Base-by-base conservation (phyloP, 2,113 vertebrate genomes). In the Oreochromis aureus region DNA sequence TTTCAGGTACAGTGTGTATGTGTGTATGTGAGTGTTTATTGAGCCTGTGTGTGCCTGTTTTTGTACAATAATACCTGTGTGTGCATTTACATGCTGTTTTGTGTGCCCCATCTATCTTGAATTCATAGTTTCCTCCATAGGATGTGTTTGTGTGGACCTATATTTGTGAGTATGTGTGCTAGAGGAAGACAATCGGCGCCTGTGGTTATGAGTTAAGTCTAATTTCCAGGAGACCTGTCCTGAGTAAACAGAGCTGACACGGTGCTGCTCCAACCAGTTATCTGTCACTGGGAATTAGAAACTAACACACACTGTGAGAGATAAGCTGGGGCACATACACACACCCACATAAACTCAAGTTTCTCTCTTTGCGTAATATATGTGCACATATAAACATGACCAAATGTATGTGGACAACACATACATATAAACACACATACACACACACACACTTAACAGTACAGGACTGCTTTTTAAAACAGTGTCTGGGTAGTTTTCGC, bases 221-320 rank as follows among this genome's bases (percentile, higher is more conserved):
- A 95, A 93, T 96, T 96, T 96, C 94, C 90, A 94, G 88, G 90
- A 95, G 91, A 86, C 92, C 89, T 95, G 94, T 96, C 94, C 93
- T 44, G 58, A 81, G 93, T 96, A 96, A 97, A 83, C 93, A 92
- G 91, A 96, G 90, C 83, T 95, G 96, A 96, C 96, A 96, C 92
- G 83, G 82, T 87, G 73, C 82, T 90, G 92, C 82, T 92, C 79
- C 78, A 85, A 93, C 91, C 93, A 91, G 91, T 88, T 92, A 93
- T 94, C 92, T 95, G 95, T 94, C 95, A 89, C 89, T 91, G 86
- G 87, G 93, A 94, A 96, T 96, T 96, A 96, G 92, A 90, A 85
- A 71, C 59, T 94, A 94, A 95, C 87, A 93, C 88, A 92, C 87
- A 91, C 83, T n/a, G 58, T 87, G 86, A 93, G 90, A 93, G 91